A percentile compares a stretch with the other conserved stretches of the same genome.
Evolutionary conservation across 2,797 vertebrate genomes (phyloP).

Genomic region (Luscinia megarhynchos): DNA sequence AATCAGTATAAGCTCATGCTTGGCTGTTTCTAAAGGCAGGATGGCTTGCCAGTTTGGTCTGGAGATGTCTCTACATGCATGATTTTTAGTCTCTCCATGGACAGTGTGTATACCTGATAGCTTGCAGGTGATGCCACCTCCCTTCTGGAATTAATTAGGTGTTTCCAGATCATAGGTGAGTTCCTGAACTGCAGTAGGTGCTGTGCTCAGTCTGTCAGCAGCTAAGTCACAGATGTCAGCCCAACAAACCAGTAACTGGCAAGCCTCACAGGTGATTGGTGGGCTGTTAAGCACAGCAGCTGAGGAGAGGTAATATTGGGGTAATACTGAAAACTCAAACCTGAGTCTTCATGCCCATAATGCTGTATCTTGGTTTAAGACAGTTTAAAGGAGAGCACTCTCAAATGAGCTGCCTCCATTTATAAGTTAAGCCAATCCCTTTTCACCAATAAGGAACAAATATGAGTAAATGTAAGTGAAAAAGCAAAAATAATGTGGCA

Average conservation of each 20-base stretch:
- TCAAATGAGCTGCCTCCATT: background rate
- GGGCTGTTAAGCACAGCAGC: background rate
- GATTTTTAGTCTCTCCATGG: background rate
- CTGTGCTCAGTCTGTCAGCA: background rate
- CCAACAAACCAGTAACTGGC: background rate
- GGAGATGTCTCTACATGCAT: background rate
- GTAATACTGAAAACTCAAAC: background rate
- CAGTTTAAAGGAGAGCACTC: background rate
- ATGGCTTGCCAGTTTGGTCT: background rate
- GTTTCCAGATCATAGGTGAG: background rate
- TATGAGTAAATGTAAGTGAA: background rate
- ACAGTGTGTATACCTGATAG: accelerated
- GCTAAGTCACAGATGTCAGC: background rate
- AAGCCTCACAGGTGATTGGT: background rate
- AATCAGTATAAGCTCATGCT: background rate
- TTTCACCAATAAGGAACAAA: background rate
- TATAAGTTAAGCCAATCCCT: background rate
- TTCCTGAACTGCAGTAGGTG: background rate
- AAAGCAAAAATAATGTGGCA: background rate
- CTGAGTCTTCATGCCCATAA: background rate
- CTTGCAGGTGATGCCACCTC: background rate
- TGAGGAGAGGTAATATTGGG: background rate
- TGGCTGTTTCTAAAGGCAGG: background rate
- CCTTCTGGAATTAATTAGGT: background rate
- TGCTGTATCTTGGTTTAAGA: background rate